Base-by-base conservation (phyloP, 2,888 invertebrate genomes). In the Epirrhoe alternata region DNA sequence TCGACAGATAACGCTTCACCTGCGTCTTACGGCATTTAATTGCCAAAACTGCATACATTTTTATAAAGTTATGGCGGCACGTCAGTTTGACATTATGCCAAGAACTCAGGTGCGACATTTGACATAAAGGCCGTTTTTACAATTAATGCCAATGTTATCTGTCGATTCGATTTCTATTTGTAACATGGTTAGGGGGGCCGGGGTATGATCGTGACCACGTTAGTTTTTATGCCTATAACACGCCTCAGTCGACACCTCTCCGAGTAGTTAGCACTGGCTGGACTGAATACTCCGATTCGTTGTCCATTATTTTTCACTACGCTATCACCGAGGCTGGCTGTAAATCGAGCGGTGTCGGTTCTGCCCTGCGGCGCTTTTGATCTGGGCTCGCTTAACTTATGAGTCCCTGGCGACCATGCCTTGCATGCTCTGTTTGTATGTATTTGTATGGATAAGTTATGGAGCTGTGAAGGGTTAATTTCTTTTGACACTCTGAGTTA, bases 371-470 rank as follows among this genome's bases (percentile, higher is more conserved):
- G 83, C 85, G 82, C 85, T 87, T 66, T 84, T 88, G 89, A 89
- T 89, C 87, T 52, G 66, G 66, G 84, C 78, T 76, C 86, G 86
- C 85, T 54, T 88, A 90, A 91, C 83, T 91, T 92, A 92, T 90
- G 85, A 80, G 82, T 86, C 91, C 91, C 91, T 77, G 76, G 90
- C 80, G 92, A 60, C 62, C 60, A n/a, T 5, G 65, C 66, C 70
- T 70, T 66, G 71, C 52, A 72, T 68, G 55, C 31, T 50, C 61
- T 67, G 65, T 68, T 71, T 70, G 60, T 60, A 60, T 63, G 56
- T 67, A 62, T 67, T 71, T 68, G 59, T 59, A 60, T 63, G 56
- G 38, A 56, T 63, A 63, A 63, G 60, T 67, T 67, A 67, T 67
- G 55, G 57, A 54, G 31, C 45, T 45, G 53, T 54, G 53, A 58